These are phyloP conservation scores for Zaprionus ornatus DNA, from an alignment of 1,140 invertebrate genomes.

Conservation along the genomic window DNA sequence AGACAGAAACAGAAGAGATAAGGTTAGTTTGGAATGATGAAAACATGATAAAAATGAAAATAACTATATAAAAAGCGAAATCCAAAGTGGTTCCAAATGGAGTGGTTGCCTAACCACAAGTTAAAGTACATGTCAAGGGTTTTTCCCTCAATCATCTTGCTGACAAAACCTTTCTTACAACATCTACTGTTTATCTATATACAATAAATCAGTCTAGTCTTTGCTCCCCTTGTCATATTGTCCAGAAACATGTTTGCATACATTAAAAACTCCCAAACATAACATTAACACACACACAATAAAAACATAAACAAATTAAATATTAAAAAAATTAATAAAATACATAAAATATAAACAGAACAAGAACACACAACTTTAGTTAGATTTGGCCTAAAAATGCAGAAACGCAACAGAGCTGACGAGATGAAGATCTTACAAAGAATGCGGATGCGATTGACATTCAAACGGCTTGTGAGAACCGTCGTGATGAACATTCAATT, in stretches of 20 bases:
- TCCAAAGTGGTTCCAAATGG: neutral
- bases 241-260: neutral
- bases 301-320: neutral
- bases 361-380: neutral
- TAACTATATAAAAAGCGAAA: neutral
- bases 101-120: neutral
- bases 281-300: neutral
- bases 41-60: neutral
- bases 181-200: too few species aligned
- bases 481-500: slow-evolving; percentile 60
- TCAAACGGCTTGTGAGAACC: slow-evolving; percentile 47
- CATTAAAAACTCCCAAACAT: neutral
- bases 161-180: too few species aligned
- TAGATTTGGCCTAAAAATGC: slow-evolving; percentile 15
- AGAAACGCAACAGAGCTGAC: slow-evolving; percentile 36
- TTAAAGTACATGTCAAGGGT: neutral
- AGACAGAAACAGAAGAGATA: neutral
- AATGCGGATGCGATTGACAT: slow-evolving; percentile 20
- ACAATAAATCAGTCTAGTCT: too few species aligned
- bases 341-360: neutral
- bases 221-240: neutral
- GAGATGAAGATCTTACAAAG: slow-evolving; percentile 9
- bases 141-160: neutral
- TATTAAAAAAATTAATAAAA: neutral
- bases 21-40: neutral